Evolutionary conservation across 2,797 vertebrate species (phyloP), one percentile per base, ranked within the genome.

Genomic region (Lindbergichthys nudifrons): DNA sequence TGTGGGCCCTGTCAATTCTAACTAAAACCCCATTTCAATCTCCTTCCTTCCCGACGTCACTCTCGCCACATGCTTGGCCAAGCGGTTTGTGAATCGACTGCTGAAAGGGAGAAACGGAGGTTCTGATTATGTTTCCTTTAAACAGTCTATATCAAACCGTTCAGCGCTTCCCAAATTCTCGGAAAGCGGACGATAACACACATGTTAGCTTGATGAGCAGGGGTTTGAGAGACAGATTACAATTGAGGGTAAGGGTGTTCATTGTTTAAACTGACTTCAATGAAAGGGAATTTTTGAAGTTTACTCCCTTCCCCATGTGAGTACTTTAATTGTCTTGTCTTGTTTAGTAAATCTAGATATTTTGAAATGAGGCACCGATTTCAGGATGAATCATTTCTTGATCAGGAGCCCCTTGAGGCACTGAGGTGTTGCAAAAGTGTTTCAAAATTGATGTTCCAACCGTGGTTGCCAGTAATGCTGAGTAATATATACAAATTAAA

Each of bases 261-360:
- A 59, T 73, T 73, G 56, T 69, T 84, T 81, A 9, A 36, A 74
- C 70, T 88, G 76, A 90, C 88, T 85, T 87, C 70, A 87, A 64
- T 46, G 48, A 73, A 85, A 78, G 80, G 83, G 83, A 92, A 88
- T 90, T 77, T 81, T 60, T 51, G 73, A 48, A 79, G 50, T 60
- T 57, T 4, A 65, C 77, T 75, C 84, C 74, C 80, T 76, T 73
- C 60, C 77, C 66, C 51, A 2, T 26, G 48, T 72, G 70, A 56
- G 19, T 32, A 1, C 32, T 56, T 42, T 61, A 70, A 75, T 46
- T 39, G 65, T 70, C 50, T 69, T 65, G 81, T 79, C 61, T 77
- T 45, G 45, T 18, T 75, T 47, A 65, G n/a, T 36, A 62, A 48
- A 70, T 58, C 48, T 19, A 32, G 46, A 68, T 53, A 48, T 57